Evolutionary conservation across 2,113 vertebrate species (phyloP), one percentile per base, ranked within the genome.

Genomic region (Seriola aureovittata): DNA sequence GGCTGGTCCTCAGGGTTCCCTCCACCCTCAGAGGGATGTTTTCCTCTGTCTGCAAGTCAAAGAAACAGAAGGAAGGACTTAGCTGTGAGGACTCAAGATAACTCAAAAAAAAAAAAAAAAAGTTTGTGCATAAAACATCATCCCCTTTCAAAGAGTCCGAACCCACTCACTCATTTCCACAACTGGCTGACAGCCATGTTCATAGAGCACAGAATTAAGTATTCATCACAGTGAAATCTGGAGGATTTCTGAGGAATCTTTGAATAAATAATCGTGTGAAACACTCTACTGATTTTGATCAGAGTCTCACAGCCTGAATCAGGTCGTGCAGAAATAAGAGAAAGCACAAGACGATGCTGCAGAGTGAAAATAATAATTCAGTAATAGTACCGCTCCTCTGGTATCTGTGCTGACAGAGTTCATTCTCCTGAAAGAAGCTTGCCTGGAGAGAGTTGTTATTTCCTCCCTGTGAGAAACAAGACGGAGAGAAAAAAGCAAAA

Each of bases 341-440:
- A 12, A 44, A 63, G 71, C 16, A 55, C 3, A 11, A 46, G 13
- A 14, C 21, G 23, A 40, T 29, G 38, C 64, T 58, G 57, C 44
- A 71, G 34, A 25, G 25, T 60, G 38, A 55, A 63, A 50, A 78
- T 63, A 87, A 80, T 66, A 70, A 76, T 60, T 83, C 4, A 70
- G 77, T n/a, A 7, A 17, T 11, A 19, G 40, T 88, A 97, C 96
- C 96, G 94, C 94, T 85, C 92, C 94, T 93, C 95, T 94, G 32
- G 94, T 82, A 23, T 97, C 97, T 0, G 95, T 81, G 89, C 91
- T 95, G 80, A 92, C 87, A 8, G 97, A 97, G 86, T 97, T 96
- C 50, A 98, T 88, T 40, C 97, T 96, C 59, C 97, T 95, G 80
- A 97, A 90, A 17, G 97, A 99, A 12, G 97, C 96, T 73, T 98